A percentile compares a stretch with the other conserved stretches of the same genome.
phyloP scores from a whole-genome alignment of 1,140 invertebrate species.

The Rhopalosiphum padi region DNA sequence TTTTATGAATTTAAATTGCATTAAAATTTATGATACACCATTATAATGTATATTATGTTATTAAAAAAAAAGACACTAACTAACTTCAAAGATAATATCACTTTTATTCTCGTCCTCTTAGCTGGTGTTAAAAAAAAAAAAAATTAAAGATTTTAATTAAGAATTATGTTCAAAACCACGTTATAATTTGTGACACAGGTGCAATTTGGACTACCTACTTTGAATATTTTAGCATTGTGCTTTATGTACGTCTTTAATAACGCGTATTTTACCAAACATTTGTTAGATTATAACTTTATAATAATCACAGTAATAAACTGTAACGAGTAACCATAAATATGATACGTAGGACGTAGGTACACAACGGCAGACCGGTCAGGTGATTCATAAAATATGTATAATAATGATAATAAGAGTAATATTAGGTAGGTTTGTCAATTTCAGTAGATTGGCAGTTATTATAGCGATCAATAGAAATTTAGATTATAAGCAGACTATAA shows the following conservation, averaged over 20 bases:
- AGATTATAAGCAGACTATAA: not conserved
- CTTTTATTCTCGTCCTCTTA: not conserved
- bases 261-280: not conserved
- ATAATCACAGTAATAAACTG: constrained; percentile 2
- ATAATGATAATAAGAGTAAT: not conserved
- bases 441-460: not conserved
- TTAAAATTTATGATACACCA: not conserved
- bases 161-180: not conserved
- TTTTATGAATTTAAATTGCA: not conserved
- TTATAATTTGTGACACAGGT: not conserved
- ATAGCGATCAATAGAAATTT: not conserved
- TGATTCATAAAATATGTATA: not conserved
- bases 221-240: not conserved
- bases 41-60: not conserved
- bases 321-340: not conserved
- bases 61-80: not conserved
- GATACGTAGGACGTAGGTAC: not conserved
- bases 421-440: not conserved
- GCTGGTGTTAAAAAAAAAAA: not conserved
- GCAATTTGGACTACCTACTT: not conserved
- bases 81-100: not conserved
- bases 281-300: not conserved
- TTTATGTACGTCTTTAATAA: not conserved
- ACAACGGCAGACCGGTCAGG: no score
- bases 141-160: not conserved